Evolutionary conservation across 2,888 invertebrate genomes (phyloP).

Genomic region (Rhimphoctona megacephalus): DNA sequence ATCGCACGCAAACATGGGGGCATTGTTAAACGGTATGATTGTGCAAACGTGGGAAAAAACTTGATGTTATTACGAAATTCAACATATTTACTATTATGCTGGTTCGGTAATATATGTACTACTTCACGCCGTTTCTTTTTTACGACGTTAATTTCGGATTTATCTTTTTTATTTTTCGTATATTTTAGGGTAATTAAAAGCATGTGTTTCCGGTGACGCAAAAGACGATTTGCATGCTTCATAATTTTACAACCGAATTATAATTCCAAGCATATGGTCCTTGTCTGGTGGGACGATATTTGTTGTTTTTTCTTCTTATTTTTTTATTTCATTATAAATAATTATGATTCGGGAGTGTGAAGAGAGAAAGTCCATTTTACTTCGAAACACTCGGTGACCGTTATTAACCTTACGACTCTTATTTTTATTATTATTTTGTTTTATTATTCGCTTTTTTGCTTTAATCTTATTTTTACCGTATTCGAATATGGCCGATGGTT

Average conservation of each 20-base stretch:
- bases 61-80: not conserved
- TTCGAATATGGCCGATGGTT: not conserved
- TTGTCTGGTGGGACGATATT: not conserved
- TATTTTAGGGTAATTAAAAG: not conserved
- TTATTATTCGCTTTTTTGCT: not conserved
- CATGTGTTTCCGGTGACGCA: slow-evolving; percentile 6
- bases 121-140: not conserved
- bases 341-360: not conserved
- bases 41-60: slow-evolving; percentile 14
- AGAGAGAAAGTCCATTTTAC: not conserved
- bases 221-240: slow-evolving; percentile 4
- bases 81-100: slow-evolving; percentile 2
- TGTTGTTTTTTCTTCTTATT: not conserved
- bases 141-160: not conserved
- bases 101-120: slow-evolving; percentile 6
- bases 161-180: not conserved
- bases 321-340: not conserved
- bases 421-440: not conserved
- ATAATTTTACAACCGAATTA: not conserved
- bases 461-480: not conserved
- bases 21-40: not conserved
- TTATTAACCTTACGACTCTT: not conserved
- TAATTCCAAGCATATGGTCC: not conserved
- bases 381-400: not conserved
- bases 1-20: not conserved